Conservation (phyloP, 2,113 vertebrate species). For the Nannospalax galili region DNA sequence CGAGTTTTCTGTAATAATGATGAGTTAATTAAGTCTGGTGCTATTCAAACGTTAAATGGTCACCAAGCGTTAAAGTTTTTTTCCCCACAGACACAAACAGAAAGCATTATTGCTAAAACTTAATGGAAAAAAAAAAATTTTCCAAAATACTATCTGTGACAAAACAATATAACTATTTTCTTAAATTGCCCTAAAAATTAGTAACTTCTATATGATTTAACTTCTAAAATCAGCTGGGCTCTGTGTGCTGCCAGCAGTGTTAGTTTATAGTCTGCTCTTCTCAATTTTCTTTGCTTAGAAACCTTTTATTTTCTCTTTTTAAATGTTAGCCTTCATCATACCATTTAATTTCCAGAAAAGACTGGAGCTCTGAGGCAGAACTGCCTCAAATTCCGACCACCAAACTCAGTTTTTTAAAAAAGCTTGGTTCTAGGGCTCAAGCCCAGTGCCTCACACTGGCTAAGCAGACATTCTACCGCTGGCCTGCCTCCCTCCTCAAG, state of each 20-base stretch:
- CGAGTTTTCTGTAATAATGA: neutral
- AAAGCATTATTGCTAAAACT: constrained; percentile 38
- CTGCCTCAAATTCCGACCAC: neutral
- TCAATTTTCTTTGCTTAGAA: constrained; percentile 38
- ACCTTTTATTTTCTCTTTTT: neutral
- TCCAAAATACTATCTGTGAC: constrained; percentile 22
- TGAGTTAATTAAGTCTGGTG: constrained; percentile 10
- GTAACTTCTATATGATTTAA: neutral
- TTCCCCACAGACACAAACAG: neutral
- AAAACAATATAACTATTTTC: neutral
- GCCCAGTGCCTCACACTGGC: neutral
- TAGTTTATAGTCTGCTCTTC: constrained; percentile 20
- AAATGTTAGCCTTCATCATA: neutral
- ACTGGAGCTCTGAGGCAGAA: neutral
- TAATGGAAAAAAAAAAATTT: constrained; percentile 1
- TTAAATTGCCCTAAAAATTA: constrained; percentile 26
- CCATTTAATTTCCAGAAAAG: constrained; percentile 46
- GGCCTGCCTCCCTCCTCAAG: neutral
- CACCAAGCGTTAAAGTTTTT: neutral
- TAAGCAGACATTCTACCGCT: neutral
- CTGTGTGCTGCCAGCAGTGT: neutral
- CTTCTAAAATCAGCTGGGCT: neutral
- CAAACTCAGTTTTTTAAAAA: neutral
- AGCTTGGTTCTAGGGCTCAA: neutral
- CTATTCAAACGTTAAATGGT: too few species aligned